Conservation (phyloP, 2,113 vertebrate species). For the Anolis carolinensis region DNA sequence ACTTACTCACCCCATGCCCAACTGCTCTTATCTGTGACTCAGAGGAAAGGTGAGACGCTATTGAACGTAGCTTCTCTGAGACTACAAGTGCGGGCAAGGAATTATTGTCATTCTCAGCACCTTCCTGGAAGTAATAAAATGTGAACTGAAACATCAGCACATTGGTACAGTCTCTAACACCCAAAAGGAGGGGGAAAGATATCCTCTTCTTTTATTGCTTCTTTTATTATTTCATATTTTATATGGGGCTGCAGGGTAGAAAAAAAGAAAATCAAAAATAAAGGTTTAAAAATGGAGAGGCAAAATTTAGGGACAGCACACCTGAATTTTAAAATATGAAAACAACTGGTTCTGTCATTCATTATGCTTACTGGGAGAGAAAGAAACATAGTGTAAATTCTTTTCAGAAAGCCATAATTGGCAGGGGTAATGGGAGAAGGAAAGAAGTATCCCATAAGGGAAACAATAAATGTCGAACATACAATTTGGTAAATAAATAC, state of each 20-base stretch:
- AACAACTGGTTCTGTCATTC: slow-evolving; percentile 24
- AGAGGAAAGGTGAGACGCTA: slow-evolving; percentile 23
- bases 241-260: slow-evolving; percentile 70
- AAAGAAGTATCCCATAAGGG: not conserved
- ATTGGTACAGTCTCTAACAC: slow-evolving; percentile 63
- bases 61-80: slow-evolving; percentile 48
- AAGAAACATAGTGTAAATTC: slow-evolving; percentile 11
- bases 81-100: slow-evolving; percentile 39
- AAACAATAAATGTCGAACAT: not conserved
- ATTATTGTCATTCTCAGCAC: slow-evolving; percentile 68
- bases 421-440: not conserved
- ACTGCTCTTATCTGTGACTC: slow-evolving; percentile 29
- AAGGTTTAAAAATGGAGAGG: slow-evolving; percentile 66
- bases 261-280: slow-evolving; percentile 69
- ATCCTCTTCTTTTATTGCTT: slow-evolving; percentile 68
- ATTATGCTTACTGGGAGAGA: slow-evolving; percentile 29
- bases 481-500: not conserved
- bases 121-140: slow-evolving; percentile 68
- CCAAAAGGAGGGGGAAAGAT: slow-evolving; percentile 60
- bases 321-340: slow-evolving; percentile 63
- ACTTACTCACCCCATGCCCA: not conserved
- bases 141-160: slow-evolving; percentile 57
- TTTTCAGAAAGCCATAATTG: slow-evolving; percentile 20
- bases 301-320: slow-evolving; percentile 18
- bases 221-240: slow-evolving; percentile 77